Conservation (phyloP, 53 echinoderm and acorn worm species). For the Zoroaster sp. region DNA sequence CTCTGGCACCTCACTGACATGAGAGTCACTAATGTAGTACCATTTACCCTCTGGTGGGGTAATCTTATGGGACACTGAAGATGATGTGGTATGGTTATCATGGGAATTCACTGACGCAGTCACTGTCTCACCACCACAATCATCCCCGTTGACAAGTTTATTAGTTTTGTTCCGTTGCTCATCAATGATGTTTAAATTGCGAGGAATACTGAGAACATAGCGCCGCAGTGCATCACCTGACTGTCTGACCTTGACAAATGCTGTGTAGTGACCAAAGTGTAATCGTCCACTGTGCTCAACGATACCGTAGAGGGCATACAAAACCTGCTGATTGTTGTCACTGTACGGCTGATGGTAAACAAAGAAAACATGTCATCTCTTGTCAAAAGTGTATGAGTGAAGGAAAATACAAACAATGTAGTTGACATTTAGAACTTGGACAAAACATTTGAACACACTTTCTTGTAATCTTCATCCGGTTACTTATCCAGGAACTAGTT, state of each 20-base stretch:
- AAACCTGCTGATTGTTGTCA: constrained; percentile 79
- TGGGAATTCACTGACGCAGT: neutral
- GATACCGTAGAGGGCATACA: constrained; percentile 84
- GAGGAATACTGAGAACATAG: constrained; percentile 76
- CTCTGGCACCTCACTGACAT: constrained; percentile 86
- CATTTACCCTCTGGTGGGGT: constrained; percentile 82
- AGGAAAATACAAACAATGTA: neutral
- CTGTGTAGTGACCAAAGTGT: constrained; percentile 98
- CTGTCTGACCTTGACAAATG: constrained; percentile 89
- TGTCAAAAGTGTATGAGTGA: too few species aligned
- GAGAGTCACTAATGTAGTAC: constrained; percentile 96
- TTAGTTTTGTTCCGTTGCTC: constrained; percentile 32
- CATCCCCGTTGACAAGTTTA: constrained; percentile 27
- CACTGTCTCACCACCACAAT: neutral
- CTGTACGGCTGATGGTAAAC: constrained; percentile 71
- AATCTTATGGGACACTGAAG: constrained; percentile 48
- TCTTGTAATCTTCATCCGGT: too few species aligned
- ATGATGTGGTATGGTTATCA: constrained; percentile 13
- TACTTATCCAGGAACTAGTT: neutral
- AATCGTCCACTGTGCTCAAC: constrained; percentile 96
- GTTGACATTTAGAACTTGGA: too few species aligned
- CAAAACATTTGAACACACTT: too few species aligned
- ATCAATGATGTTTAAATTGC: constrained; percentile 56
- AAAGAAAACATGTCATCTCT: too few species aligned
- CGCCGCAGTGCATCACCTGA: constrained; percentile 69